These are phyloP conservation scores for Ammodytes dubius DNA, from an alignment of 2,113 vertebrate genomes.

Conservation along the genomic window DNA sequence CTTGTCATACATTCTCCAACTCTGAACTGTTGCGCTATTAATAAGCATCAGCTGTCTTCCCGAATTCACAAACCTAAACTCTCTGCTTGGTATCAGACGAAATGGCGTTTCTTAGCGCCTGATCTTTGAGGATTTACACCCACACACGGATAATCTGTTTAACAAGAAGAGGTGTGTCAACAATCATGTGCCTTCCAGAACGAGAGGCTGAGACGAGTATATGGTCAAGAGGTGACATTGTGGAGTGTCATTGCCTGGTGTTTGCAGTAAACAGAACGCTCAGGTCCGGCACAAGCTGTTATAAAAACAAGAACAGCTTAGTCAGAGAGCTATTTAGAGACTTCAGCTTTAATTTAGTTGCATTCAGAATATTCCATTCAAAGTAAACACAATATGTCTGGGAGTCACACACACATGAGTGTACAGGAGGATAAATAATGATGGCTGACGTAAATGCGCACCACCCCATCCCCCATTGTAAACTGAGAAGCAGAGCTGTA, in stretches of 20 bases:
- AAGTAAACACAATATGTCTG: slow-evolving; percentile 31
- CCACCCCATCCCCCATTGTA: background rate
- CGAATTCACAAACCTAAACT: slow-evolving; percentile 22
- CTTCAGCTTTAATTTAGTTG: slow-evolving; percentile 68
- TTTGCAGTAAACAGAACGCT: slow-evolving; percentile 54
- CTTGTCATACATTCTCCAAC: slow-evolving; percentile 32
- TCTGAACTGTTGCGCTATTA: slow-evolving; percentile 65
- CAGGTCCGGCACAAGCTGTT: slow-evolving; percentile 40
- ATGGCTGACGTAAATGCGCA: slow-evolving; percentile 6
- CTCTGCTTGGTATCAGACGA: background rate
- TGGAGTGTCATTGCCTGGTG: slow-evolving; percentile 14
- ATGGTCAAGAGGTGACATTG: slow-evolving; percentile 41
- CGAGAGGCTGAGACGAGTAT: slow-evolving; percentile 44
- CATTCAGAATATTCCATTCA: slow-evolving; percentile 32
- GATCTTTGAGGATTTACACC: background rate
- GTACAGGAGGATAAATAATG: slow-evolving; percentile 22
- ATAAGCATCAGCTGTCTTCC: slow-evolving; percentile 77
- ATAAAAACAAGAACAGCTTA: slow-evolving; percentile 68
- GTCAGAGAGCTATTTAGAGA: slow-evolving; percentile 68
- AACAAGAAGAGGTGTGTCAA: slow-evolving; percentile 17
- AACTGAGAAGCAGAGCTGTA: slow-evolving; percentile 32
- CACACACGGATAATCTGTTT: slow-evolving; percentile 5
- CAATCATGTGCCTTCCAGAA: slow-evolving; percentile 32
- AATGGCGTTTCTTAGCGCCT: background rate
- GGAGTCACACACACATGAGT: slow-evolving; percentile 32